Percentiles rank a stretch among this genome's conserved stretches.
phyloP scores from a whole-genome alignment of 1,140 invertebrate genomes.

The Cotesia vestalis region DNA sequence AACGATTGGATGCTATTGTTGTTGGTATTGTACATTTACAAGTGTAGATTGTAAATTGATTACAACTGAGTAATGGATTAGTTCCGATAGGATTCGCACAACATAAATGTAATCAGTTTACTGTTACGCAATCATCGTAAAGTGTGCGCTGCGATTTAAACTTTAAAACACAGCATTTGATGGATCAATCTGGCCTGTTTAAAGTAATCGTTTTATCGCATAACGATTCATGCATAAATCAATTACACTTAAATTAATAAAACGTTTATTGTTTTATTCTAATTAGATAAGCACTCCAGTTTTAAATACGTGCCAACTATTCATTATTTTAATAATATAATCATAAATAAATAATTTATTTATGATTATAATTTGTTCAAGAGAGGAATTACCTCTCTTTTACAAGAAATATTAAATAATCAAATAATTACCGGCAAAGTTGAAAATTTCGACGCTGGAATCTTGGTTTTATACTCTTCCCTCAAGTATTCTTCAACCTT shows the following conservation, averaged over 20 bases:
- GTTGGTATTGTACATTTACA: slow-evolving; percentile 41
- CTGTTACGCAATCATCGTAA: slow-evolving; percentile 47
- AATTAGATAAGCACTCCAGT: too few relatives aligned
- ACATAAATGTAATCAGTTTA: slow-evolving; percentile 47
- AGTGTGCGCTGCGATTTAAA: slow-evolving; percentile 2
- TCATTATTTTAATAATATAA: too few relatives aligned
- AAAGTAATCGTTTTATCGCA: too few relatives aligned
- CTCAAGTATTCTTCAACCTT: slow-evolving; percentile 78
- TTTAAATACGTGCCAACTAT: too few relatives aligned
- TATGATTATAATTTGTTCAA: too few relatives aligned
- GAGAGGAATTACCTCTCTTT: too few relatives aligned
- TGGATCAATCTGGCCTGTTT: slow-evolving; percentile 1
- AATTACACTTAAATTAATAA: not conserved
- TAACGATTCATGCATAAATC: too few relatives aligned
- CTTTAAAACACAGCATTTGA: not conserved
- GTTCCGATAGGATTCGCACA: slow-evolving; percentile 45
- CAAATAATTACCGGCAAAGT: slow-evolving; percentile 55
- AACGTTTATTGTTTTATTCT: not conserved
- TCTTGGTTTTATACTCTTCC: slow-evolving; percentile 63
- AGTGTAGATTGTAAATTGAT: slow-evolving; percentile 36
- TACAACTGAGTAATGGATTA: slow-evolving; percentile 44
- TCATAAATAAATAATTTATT: too few relatives aligned
- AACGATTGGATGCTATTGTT: slow-evolving; percentile 5
- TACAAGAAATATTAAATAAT: too few relatives aligned
- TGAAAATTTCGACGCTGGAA: slow-evolving; percentile 68